Conservation (phyloP, 1,140 invertebrate species). For the Cotesia typhae region DNA sequence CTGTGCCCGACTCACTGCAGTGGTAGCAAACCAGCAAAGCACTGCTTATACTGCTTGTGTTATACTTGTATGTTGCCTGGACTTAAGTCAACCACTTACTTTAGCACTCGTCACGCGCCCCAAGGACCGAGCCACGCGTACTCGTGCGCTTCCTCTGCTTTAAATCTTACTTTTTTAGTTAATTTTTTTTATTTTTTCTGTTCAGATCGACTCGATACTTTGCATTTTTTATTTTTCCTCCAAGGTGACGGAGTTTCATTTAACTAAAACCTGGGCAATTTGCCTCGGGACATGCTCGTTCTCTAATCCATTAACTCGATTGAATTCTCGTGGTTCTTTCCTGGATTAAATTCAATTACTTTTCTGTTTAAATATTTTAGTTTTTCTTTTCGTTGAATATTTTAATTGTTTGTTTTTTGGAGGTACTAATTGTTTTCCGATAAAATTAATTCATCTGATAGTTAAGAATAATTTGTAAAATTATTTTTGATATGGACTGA, state of each 20-base stretch:
- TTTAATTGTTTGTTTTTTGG: too few relatives aligned
- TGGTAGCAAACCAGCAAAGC: background rate
- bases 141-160: conserved; percentile 25
- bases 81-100: conserved; percentile 52
- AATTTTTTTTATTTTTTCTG: conserved; percentile 38
- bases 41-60: too few relatives aligned
- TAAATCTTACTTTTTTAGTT: background rate
- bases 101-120: conserved; percentile 58
- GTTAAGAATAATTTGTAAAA: too few relatives aligned
- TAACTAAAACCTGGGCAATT: conserved; percentile 26
- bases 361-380: too few relatives aligned
- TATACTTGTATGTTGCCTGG: conserved; percentile 26
- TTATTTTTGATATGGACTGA: too few relatives aligned
- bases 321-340: conserved; percentile 5
- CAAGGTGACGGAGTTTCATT: conserved; percentile 16
- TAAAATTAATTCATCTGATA: too few relatives aligned
- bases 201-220: conserved; percentile 10
- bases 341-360: conserved; percentile 8
- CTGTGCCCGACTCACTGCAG: conserved; percentile 45
- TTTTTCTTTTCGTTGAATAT: too few relatives aligned
- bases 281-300: background rate
- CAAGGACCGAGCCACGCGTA: conserved; percentile 33
- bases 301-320: conserved; percentile 29
- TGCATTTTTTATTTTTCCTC: background rate
- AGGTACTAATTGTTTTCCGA: too few relatives aligned